These are phyloP conservation scores for Amazona vittata DNA, from an alignment of 2,113 vertebrate genomes.

Conservation along the genomic window DNA sequence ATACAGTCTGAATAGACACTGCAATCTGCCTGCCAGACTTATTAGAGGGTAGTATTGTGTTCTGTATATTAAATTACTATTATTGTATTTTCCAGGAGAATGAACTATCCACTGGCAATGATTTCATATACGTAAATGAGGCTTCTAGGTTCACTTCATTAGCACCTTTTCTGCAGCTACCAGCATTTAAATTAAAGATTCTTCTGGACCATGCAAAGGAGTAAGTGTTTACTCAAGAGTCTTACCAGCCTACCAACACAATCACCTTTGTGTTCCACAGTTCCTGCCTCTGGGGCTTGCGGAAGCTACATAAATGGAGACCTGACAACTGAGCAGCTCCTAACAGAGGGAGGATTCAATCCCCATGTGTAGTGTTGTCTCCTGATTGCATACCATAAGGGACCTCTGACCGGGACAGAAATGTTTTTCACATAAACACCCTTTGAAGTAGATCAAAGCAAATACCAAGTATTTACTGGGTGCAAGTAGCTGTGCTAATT, in stretches of 20 bases:
- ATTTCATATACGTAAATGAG: slow-evolving; percentile 34
- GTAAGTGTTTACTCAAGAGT: background rate
- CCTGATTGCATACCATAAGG: background rate
- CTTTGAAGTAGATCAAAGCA: background rate
- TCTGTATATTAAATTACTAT: slow-evolving; percentile 32
- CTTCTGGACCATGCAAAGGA: background rate
- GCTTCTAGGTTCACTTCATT: slow-evolving; percentile 12
- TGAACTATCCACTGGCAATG: slow-evolving; percentile 2
- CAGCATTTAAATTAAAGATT: slow-evolving; percentile 10
- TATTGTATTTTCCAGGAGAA: slow-evolving; percentile 50
- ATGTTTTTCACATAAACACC: background rate
- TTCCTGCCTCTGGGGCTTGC: background rate
- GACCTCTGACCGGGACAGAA: background rate
- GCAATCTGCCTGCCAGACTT: slow-evolving; percentile 40
- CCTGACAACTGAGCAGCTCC: background rate
- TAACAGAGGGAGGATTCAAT: background rate
- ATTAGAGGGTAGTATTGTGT: slow-evolving; percentile 19
- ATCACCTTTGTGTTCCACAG: background rate
- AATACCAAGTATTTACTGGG: background rate
- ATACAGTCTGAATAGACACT: slow-evolving; percentile 24
- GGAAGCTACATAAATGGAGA: background rate
- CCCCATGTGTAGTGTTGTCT: background rate
- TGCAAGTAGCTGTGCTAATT: background rate
- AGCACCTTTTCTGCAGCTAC: background rate
- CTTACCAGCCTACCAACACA: background rate